Conservation (phyloP, 2,888 invertebrate genomes). For the Spilarctia lutea region DNA sequence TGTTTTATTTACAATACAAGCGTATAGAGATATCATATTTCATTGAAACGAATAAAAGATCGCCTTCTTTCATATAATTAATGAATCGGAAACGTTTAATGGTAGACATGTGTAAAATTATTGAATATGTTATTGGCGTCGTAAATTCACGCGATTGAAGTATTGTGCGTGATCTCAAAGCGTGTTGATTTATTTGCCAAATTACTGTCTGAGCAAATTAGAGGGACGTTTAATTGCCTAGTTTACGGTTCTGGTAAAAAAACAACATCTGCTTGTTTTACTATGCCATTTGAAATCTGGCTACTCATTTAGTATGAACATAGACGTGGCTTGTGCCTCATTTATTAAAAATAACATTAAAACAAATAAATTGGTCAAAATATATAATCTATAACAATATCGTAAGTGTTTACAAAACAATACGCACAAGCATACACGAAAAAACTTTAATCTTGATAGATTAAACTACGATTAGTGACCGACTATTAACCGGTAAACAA, state of each 20-base stretch:
- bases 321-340: no score
- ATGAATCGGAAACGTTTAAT: constrained; percentile 19
- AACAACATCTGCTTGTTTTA: neutral
- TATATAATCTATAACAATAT: no score
- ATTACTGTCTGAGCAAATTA: neutral
- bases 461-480: neutral
- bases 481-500: constrained; percentile 37
- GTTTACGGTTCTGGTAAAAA: neutral
- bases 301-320: no score
- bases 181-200: neutral
- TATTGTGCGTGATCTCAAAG: neutral
- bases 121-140: constrained; percentile 4
- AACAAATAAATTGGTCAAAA: no score
- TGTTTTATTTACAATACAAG: constrained; percentile 35
- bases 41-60: constrained; percentile 28
- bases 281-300: neutral
- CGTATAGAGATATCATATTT: constrained; percentile 30
- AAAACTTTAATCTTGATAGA: constrained; percentile 25
- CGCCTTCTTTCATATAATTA: constrained; percentile 33
- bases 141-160: neutral
- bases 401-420: neutral
- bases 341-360: no score
- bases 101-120: constrained; percentile 7
- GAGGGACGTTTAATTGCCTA: neutral
- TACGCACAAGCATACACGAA: neutral